phyloP scores from a whole-genome alignment of 2,888 invertebrate species.

The Nymphalis polychloros region DNA sequence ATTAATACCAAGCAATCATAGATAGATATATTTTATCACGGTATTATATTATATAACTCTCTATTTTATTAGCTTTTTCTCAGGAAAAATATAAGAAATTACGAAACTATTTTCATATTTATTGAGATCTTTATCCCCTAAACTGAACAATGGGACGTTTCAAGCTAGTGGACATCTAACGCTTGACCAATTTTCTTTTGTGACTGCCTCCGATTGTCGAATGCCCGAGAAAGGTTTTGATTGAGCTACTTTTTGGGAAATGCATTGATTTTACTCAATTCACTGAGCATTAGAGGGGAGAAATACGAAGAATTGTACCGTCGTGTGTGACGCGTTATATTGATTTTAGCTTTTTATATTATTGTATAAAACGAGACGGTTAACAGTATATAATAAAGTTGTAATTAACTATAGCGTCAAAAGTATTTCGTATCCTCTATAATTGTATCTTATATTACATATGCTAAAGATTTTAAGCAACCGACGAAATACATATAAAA shows the following conservation, averaged over 20 bases:
- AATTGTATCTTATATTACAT: no score
- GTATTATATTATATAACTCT: no score
- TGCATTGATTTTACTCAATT: slow-evolving; percentile 69
- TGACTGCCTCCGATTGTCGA: slow-evolving; percentile 73
- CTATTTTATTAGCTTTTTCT: no score
- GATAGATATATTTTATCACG: no score
- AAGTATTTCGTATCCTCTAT: no score
- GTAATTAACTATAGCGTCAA: no score
- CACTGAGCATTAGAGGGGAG: slow-evolving; percentile 49
- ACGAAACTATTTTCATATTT: slow-evolving; percentile 3
- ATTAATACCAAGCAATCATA: no score
- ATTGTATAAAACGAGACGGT: not conserved
- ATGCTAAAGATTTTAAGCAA: no score
- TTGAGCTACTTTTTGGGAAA: slow-evolving; percentile 68
- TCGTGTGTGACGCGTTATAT: slow-evolving; percentile 9
- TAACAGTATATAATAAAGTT: no score
- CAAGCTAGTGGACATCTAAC: slow-evolving; percentile 76
- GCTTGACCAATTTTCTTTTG: slow-evolving; percentile 81
- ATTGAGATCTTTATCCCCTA: slow-evolving; percentile 50
- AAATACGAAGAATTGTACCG: slow-evolving; percentile 23
- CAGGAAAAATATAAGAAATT: not conserved
- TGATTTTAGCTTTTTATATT: not conserved
- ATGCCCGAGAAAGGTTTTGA: slow-evolving; percentile 69
- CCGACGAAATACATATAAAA: no score
- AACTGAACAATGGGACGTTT: slow-evolving; percentile 71